Conservation (phyloP, 2,888 invertebrate genomes). For the Dasysyrphus albostriatus region DNA sequence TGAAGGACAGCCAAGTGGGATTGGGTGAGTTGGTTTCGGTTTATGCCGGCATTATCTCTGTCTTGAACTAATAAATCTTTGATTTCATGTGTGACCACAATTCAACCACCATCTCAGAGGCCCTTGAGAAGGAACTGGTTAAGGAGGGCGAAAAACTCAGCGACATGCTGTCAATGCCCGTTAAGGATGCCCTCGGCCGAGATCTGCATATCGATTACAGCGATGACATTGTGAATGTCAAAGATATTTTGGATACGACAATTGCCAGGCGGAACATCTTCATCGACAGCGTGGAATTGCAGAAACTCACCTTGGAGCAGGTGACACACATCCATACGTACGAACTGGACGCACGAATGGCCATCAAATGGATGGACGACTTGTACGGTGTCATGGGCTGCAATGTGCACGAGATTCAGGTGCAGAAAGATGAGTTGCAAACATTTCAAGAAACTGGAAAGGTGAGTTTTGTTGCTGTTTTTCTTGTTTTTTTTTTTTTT, state of each 20-base stretch:
- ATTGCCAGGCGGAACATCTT: slow-evolving; percentile 89
- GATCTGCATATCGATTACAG: slow-evolving; percentile 89
- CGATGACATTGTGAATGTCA: slow-evolving; percentile 89
- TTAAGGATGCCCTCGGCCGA: slow-evolving; percentile 90
- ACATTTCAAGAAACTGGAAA: slow-evolving; percentile 91
- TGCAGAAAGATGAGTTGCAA: slow-evolving; percentile 90
- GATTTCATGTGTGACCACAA: slow-evolving; percentile 67
- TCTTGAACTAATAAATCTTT: slow-evolving; percentile 44
- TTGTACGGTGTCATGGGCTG: slow-evolving; percentile 90
- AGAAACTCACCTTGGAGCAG: slow-evolving; percentile 91
- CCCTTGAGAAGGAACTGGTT: slow-evolving; percentile 87
- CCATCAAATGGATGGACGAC: slow-evolving; percentile 91
- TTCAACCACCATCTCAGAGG: slow-evolving; percentile 42
- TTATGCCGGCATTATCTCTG: slow-evolving; percentile 61
- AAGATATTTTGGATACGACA: slow-evolving; percentile 89
- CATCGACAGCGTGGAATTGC: slow-evolving; percentile 90
- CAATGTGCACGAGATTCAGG: slow-evolving; percentile 89
- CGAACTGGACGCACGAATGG: slow-evolving; percentile 90
- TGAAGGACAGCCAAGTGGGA: slow-evolving; percentile 86
- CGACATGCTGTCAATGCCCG: slow-evolving; percentile 90
- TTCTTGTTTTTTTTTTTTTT: background rate
- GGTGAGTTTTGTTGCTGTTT: slow-evolving; percentile 84
- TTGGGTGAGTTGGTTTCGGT: slow-evolving; percentile 85
- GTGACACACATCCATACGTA: slow-evolving; percentile 90
- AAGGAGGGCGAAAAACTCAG: slow-evolving; percentile 91